Conservation (phyloP, 2,888 invertebrate genomes). For the Himalopsyche kuldschensis region DNA sequence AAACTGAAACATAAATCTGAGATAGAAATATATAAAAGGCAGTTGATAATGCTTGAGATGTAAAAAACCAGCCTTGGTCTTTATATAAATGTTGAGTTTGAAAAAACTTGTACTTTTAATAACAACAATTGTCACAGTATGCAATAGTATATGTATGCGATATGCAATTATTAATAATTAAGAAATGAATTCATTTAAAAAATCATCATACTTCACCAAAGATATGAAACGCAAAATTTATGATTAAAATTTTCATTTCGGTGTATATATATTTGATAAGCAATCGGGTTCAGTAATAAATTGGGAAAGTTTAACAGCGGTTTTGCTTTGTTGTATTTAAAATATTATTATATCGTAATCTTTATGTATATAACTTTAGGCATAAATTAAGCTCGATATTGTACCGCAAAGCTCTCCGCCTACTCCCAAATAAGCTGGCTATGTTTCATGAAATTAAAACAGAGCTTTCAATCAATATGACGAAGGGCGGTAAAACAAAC, state of each 20-base stretch:
- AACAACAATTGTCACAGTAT: too few relatives aligned
- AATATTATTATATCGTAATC: neutral
- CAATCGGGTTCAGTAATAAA: neutral
- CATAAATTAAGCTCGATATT: neutral
- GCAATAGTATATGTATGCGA: neutral
- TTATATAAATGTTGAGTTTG: too few relatives aligned
- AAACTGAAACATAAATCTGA: too few relatives aligned
- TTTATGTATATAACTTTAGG: neutral
- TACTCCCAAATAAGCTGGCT: neutral
- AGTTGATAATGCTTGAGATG: too few relatives aligned
- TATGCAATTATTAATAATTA: neutral
- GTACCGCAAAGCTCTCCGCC: neutral
- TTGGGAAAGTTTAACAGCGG: neutral
- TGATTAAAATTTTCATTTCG: neutral
- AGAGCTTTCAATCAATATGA: neutral
- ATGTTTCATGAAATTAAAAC: neutral
- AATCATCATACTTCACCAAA: neutral
- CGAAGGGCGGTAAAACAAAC: neutral
- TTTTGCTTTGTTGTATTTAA: neutral
- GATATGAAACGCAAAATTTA: neutral
- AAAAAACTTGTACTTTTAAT: neutral
- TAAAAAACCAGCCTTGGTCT: neutral
- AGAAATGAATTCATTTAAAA: neutral
- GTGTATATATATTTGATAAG: neutral
- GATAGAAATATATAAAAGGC: too few relatives aligned